phyloP scores from a whole-genome alignment of 2,113 vertebrate species.

The Aegithalos caudatus region DNA sequence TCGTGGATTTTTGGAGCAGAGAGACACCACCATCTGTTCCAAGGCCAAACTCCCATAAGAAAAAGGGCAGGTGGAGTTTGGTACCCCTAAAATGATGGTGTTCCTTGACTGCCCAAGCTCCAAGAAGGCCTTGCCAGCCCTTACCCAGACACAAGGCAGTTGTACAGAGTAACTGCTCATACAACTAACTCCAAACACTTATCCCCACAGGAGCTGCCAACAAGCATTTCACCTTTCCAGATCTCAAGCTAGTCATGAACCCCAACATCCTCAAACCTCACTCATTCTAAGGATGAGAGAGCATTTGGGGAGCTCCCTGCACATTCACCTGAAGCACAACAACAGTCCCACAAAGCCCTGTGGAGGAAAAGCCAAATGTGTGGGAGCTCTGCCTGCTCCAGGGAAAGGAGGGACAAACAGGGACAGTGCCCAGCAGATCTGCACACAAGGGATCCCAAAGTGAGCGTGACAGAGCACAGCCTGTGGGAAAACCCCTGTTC shows the following conservation, averaged over 20 bases:
- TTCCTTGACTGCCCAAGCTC: background rate
- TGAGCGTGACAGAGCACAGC: background rate
- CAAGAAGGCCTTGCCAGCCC: background rate
- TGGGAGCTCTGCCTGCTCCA: background rate
- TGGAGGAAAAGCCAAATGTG: background rate
- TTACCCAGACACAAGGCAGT: background rate
- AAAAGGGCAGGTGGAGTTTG: background rate
- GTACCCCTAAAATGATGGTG: background rate
- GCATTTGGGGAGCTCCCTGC: background rate
- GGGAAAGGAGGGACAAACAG: background rate
- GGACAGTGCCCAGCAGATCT: background rate
- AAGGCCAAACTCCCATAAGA: background rate
- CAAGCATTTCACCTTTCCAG: background rate
- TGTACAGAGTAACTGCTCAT: background rate
- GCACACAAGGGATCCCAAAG: background rate
- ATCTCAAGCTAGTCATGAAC: background rate
- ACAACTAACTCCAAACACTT: background rate
- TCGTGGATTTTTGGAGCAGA: background rate
- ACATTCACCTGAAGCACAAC: background rate
- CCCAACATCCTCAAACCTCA: background rate
- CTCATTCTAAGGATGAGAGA: background rate
- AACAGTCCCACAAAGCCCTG: background rate
- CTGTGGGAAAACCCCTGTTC: rapidly evolving
- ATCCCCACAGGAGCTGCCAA: background rate
- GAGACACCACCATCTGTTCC: background rate